Conservation (phyloP, 2,797 vertebrate genomes). For the Premnoplex brunnescens region DNA sequence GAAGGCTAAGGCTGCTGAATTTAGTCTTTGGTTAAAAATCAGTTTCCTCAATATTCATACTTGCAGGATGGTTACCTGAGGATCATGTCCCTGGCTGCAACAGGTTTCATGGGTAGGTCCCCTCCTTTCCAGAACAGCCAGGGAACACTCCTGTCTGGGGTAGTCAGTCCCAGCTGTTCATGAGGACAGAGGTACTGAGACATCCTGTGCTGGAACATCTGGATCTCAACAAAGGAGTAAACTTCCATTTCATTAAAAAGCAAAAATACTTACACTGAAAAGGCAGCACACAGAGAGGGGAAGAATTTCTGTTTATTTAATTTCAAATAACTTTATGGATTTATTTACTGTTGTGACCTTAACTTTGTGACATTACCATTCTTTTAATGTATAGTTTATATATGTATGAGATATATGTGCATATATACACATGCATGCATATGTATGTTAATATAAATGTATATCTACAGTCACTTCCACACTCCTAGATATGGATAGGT, state of each 20-base stretch:
- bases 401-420: neutral
- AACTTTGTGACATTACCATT: neutral
- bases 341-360: neutral
- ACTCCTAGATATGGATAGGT: no score
- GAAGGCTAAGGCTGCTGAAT: neutral
- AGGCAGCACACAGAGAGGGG: neutral
- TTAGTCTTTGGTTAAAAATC: neutral
- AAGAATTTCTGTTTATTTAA: neutral
- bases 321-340: neutral
- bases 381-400: neutral
- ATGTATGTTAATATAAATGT: neutral
- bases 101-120: neutral
- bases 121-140: neutral
- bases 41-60: accelerated
- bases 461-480: no score
- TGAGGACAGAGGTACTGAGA: neutral
- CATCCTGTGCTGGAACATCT: neutral
- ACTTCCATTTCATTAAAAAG: neutral
- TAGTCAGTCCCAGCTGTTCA: neutral
- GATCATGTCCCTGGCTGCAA: neutral
- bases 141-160: neutral
- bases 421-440: neutral
- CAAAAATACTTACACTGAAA: neutral
- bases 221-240: neutral
- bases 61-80: neutral